Percentiles rank a stretch among this genome's conserved stretches.
Evolutionary conservation across 1,140 invertebrate genomes (phyloP).

Genomic region (Protaetia brevitarsis): DNA sequence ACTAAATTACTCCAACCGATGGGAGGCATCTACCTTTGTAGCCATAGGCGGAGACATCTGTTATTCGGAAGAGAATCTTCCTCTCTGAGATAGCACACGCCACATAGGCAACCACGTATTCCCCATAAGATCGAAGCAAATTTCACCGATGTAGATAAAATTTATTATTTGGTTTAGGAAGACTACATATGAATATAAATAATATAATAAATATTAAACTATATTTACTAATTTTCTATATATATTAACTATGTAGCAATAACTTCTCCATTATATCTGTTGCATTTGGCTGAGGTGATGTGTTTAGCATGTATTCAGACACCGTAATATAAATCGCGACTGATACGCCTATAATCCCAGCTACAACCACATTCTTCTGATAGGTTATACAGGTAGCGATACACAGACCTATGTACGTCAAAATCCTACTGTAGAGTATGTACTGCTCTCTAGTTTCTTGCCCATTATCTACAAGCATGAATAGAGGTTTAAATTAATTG

Average conservation of each 20-base stretch:
- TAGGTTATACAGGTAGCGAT: conserved; percentile 77
- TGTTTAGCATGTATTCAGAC: conserved; percentile 64
- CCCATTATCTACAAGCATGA: conserved; percentile 27
- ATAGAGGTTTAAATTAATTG: neutral
- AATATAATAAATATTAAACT: neutral
- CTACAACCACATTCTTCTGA: conserved; percentile 65
- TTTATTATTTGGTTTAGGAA: conserved; percentile 1
- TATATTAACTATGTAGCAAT: conserved; percentile 19
- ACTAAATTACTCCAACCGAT: conserved; percentile 28
- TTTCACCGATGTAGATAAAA: neutral
- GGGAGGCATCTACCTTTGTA: neutral
- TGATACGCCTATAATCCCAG: conserved; percentile 65
- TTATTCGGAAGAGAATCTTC: neutral
- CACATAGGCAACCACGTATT: neutral
- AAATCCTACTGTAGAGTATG: conserved; percentile 64
- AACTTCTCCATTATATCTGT: conserved; percentile 28
- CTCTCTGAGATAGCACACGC: neutral
- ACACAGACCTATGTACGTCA: conserved; percentile 73
- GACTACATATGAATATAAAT: neutral
- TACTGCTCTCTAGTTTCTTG: conserved; percentile 47
- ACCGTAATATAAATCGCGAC: conserved; percentile 72
- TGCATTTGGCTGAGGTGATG: conserved; percentile 26
- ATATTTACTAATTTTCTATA: neutral
- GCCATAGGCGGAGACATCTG: neutral
- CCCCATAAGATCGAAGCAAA: neutral